These are phyloP conservation scores for Tringa solitaria DNA, from an alignment of 2,113 vertebrate species.

Conservation along the genomic window DNA sequence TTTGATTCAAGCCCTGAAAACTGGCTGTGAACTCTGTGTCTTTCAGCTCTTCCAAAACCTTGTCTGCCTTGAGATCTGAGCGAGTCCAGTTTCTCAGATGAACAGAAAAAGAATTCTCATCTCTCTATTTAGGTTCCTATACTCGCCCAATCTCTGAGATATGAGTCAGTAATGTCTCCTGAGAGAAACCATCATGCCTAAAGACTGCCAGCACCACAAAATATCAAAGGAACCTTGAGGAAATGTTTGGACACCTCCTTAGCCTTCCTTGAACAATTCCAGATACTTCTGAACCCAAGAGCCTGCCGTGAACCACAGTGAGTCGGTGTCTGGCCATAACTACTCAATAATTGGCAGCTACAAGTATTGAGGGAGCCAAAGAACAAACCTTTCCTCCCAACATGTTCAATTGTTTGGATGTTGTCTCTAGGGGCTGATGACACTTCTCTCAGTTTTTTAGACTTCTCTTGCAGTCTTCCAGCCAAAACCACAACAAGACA, in stretches of 20 bases:
- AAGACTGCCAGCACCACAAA: background rate
- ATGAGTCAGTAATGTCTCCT: background rate
- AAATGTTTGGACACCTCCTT: slow-evolving; percentile 31
- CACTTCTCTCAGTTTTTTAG: slow-evolving; percentile 8
- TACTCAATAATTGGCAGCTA: slow-evolving; percentile 28
- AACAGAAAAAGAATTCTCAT: background rate
- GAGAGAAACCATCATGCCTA: background rate
- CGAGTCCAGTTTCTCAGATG: background rate
- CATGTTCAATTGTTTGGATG: slow-evolving; percentile 36
- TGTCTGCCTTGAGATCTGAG: background rate
- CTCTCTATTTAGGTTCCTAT: background rate
- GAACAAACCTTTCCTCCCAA: slow-evolving; percentile 41
- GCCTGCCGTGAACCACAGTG: slow-evolving; percentile 12
- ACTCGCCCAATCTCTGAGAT: background rate
- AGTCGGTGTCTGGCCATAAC: slow-evolving; percentile 19
- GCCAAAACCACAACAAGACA: slow-evolving; percentile 54
- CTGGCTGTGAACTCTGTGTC: background rate
- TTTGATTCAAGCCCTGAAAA: slow-evolving; percentile 4
- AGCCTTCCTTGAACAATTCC: slow-evolving; percentile 43
- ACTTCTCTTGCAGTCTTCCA: background rate
- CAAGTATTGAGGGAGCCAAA: slow-evolving; percentile 34
- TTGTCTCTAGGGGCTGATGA: slow-evolving; percentile 5
- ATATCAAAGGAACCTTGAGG: slow-evolving; percentile 27
- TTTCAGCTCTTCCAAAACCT: slow-evolving; percentile 4
- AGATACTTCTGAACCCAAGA: slow-evolving; percentile 17